These are phyloP conservation scores for Tillus elongatus DNA, from an alignment of 2,888 invertebrate species.

Conservation along the genomic window DNA sequence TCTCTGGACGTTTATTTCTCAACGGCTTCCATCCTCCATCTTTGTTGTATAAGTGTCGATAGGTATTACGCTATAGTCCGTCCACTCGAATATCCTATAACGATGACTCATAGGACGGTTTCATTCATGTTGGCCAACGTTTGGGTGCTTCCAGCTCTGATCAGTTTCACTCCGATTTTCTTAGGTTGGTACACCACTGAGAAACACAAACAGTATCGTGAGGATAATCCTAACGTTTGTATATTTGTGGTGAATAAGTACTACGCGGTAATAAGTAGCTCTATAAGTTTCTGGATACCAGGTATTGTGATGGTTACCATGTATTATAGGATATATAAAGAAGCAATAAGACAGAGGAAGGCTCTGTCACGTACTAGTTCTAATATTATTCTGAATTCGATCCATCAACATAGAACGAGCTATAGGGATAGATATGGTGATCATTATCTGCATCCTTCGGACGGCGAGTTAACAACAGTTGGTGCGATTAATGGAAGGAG, in stretches of 20 bases:
- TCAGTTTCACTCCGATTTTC: conserved; percentile 91
- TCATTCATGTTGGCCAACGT: conserved; percentile 78
- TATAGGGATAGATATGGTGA: conserved; percentile 43
- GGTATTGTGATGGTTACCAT: conserved; percentile 87
- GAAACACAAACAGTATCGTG: conserved; percentile 48
- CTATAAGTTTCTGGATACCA: conserved; percentile 89
- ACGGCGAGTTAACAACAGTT: conserved; percentile 46
- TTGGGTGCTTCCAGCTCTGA: conserved; percentile 85
- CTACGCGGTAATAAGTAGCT: conserved; percentile 81
- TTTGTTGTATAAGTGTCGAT: conserved; percentile 92
- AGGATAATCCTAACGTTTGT: conserved; percentile 64
- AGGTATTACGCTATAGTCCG: conserved; percentile 79
- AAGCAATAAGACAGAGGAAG: conserved; percentile 73
- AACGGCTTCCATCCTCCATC: conserved; percentile 83
- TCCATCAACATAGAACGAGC: conserved; percentile 71
- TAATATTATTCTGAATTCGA: conserved; percentile 75
- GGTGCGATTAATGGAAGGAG: conserved; percentile 50
- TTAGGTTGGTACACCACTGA: conserved; percentile 71
- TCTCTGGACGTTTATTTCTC: conserved; percentile 90
- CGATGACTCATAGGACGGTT: conserved; percentile 78
- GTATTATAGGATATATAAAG: conserved; percentile 78
- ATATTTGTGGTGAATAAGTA: conserved; percentile 78
- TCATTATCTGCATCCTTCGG: conserved; percentile 53
- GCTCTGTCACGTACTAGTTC: conserved; percentile 78
- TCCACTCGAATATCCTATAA: conserved; percentile 83